Evolutionary conservation across 2,113 vertebrate species (phyloP), one percentile per base, ranked within the genome.

Genomic region (Gnathonemus echidnorhynchus): DNA sequence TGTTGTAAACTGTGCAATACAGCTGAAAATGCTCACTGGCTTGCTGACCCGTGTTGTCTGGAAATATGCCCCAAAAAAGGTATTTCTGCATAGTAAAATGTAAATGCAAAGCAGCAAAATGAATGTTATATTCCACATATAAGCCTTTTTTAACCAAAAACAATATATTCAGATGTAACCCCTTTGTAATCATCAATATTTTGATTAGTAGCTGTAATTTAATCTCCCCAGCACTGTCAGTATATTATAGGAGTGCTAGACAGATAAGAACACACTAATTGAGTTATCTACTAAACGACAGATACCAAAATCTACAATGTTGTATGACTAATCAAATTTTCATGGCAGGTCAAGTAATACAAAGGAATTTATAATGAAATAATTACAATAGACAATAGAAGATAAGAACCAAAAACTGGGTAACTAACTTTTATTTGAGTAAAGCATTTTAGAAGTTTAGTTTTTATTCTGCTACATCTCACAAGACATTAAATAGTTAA

Each of bases 251-350:
- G 3, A 31, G 83, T 50, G 15, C 49, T 84, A 42, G 42, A 15
- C 70, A 56, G 74, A 89, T 89, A 56, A 84, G 49, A 89, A 89
- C 50, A 27, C 10, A 27, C 48, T n/a, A 89, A 84, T 45, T 31
- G 27, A 42, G 53, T 24, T 45, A 74, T 84, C 49, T 84, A 8
- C 31, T 84, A 77, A 89, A 84, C 50, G 77, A 46, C 15, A 74
- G 48, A 27, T 66, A 66, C 2, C 24, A 66, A 66, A 11, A 66
- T 66, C 62, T 66, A 27, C 24, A 13, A 66, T 27, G n/a, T 66
- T 66, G 9, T 31, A 66, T 27, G 58, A 24, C 21, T 58, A 58
- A 58, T 58, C 5, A 58, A 66, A 66, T 66, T 10, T 31, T 66
- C n/a, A 66, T n/a, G 58, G n/a, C 58, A 66, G 0, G 58, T 66